Evolutionary conservation across 2,113 vertebrate species (phyloP).

Genomic region (Vicugna pacos): DNA sequence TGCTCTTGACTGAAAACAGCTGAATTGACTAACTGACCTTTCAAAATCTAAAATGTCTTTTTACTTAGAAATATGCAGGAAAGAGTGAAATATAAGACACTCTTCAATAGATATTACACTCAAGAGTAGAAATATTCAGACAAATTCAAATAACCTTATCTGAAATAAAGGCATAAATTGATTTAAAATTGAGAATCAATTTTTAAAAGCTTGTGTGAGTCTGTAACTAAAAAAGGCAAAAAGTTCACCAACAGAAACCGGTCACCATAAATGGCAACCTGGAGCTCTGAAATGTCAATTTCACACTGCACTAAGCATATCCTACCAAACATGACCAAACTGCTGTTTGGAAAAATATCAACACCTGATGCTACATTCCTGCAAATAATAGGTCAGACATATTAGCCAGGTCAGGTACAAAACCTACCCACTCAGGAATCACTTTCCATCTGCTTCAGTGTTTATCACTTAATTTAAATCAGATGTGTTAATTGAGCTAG

Average conservation of each 20-base stretch:
- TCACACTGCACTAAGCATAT: slow-evolving; percentile 55
- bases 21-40: neutral
- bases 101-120: neutral
- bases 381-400: slow-evolving; percentile 21
- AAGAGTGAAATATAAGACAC: neutral
- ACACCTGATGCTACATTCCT: slow-evolving; percentile 36
- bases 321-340: slow-evolving; percentile 22
- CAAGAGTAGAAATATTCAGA: neutral
- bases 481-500: slow-evolving; percentile 34
- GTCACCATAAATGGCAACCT: slow-evolving; percentile 44
- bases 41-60: slow-evolving; percentile 32
- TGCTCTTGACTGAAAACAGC: slow-evolving; percentile 32
- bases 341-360: slow-evolving; percentile 55
- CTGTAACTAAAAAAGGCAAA: slow-evolving; percentile 18
- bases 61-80: neutral
- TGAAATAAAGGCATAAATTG: slow-evolving; percentile 39
- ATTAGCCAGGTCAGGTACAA: neutral
- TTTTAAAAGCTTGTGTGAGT: slow-evolving; percentile 20
- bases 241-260: slow-evolving; percentile 45
- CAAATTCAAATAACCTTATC: slow-evolving; percentile 35
- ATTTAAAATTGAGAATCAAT: slow-evolving; percentile 53
- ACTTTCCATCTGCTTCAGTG: slow-evolving; percentile 40
- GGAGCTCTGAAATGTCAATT: slow-evolving; percentile 68
- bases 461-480: slow-evolving; percentile 9
- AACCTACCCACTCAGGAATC: neutral